Evolutionary conservation across 2,797 vertebrate genomes (phyloP), one percentile per base, ranked within the genome.

Genomic region (Melanotaenia boesemani): DNA sequence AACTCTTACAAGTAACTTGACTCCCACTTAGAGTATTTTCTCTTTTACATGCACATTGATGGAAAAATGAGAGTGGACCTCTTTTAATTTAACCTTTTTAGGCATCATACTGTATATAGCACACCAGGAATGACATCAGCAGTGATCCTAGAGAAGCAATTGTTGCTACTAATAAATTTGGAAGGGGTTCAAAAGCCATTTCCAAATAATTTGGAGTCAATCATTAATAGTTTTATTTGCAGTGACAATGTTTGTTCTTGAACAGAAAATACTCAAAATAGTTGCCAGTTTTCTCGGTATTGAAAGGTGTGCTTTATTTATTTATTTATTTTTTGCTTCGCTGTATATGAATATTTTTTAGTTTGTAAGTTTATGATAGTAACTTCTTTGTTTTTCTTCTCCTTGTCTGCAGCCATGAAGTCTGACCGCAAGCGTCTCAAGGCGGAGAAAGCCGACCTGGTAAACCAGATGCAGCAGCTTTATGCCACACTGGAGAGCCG

Each of bases 381-480:
- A 20, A 32, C 5, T 62, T 62, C 63, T n/a, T 65, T 11, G 60
- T 60, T 67, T 77, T 28, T 72, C 18, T 44, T 13, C 55, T 37
- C 16, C 54, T 52, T 58, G 22, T 58, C 59, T 67, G 0, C 91
- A 99, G 98, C 98, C 88, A 99, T 99, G 98, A 99, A 99, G 88
- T 96, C 96, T 0, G 98, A 99, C 86, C 96, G 98, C 18, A 98
- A 98, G 88, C 96, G 98, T 64, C 94, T 99, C 86, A 98, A 98
- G 93, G 96, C 93, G 0, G 98, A 99, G 91, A 98, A 99, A 87
- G 96, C 97, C 0, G 98, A 99, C 93, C 93, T 99, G 91, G 96
- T 98, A 83, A 98, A 96, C 93, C 98, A 99, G 93, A 99, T 99
- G 98, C 97, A 99, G 92, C 98, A 99, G 95, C 95, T 99, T 52